phyloP scores from a whole-genome alignment of 2,113 vertebrate genomes.

The Talpa occidentalis region DNA sequence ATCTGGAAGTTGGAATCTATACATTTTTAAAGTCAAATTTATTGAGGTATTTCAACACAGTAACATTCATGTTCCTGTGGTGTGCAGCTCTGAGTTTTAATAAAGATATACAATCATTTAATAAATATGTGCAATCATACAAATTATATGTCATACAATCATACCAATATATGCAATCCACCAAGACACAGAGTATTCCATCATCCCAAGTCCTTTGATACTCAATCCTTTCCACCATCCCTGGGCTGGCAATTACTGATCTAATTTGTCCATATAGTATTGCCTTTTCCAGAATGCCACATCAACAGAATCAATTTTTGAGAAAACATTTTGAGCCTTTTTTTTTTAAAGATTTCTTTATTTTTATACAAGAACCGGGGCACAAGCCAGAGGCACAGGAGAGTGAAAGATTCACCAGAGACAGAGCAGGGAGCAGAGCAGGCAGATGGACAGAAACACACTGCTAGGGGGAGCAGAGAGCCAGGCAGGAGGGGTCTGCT shows the following conservation, averaged over 20 bases:
- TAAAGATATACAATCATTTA: no score
- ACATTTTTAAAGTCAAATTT: neutral
- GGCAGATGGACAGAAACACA: no score
- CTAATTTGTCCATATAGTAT: neutral
- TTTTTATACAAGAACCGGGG: no score
- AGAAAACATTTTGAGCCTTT: neutral
- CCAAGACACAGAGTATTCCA: neutral
- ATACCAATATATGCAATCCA: neutral
- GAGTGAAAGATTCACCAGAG: no score
- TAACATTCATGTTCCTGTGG: neutral
- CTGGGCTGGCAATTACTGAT: neutral
- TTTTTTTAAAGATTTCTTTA: no score
- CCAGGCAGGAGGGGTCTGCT: no score
- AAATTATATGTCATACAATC: no score
- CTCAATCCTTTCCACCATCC: neutral
- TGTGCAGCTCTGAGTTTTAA: neutral
- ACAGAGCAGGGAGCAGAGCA: no score
- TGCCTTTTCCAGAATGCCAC: neutral
- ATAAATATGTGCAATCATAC: no score
- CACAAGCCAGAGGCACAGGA: no score
- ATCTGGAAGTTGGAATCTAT: neutral
- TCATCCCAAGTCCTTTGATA: neutral
- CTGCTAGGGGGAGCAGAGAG: no score
- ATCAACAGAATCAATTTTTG: neutral
- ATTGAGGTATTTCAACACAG: slow-evolving; percentile 14